Conservation (phyloP, 2,113 vertebrate genomes). For the Cichladusa arquata region DNA sequence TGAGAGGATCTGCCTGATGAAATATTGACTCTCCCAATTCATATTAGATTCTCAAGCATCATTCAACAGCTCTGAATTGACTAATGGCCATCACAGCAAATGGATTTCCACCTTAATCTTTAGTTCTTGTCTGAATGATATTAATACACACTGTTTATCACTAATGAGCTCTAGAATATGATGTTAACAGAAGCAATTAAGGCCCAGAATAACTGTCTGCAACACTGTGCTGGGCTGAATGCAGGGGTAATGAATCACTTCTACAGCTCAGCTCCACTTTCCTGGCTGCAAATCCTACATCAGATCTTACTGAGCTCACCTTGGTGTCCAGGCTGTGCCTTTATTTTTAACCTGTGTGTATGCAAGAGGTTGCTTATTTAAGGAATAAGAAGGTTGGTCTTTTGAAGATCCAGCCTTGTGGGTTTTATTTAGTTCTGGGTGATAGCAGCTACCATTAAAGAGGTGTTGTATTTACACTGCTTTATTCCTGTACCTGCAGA, state of each 20-base stretch:
- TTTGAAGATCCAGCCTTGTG: neutral
- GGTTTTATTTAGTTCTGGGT: neutral
- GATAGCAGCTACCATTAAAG: neutral
- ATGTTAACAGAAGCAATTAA: constrained; percentile 66
- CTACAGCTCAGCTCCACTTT: neutral
- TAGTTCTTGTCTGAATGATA: constrained; percentile 52
- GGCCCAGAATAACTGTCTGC: constrained; percentile 5
- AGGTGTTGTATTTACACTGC: neutral
- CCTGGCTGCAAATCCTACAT: neutral
- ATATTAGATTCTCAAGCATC: constrained; percentile 24
- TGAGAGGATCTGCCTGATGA: constrained; percentile 35
- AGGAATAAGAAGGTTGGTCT: neutral
- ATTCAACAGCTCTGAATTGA: constrained; percentile 55
- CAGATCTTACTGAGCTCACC: neutral
- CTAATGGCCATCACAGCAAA: constrained; percentile 57
- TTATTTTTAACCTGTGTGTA: neutral
- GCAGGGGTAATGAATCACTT: constrained; percentile 42
- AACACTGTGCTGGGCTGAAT: neutral
- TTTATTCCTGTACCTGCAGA: neutral
- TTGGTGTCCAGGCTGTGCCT: neutral
- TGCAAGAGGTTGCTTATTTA: neutral
- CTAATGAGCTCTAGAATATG: constrained; percentile 64
- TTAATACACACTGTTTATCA: constrained; percentile 65
- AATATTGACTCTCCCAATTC: constrained; percentile 34
- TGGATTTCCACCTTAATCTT: constrained; percentile 56